These are phyloP conservation scores for Asteroscopus sphinx DNA, from an alignment of 2,888 invertebrate species.

Conservation along the genomic window DNA sequence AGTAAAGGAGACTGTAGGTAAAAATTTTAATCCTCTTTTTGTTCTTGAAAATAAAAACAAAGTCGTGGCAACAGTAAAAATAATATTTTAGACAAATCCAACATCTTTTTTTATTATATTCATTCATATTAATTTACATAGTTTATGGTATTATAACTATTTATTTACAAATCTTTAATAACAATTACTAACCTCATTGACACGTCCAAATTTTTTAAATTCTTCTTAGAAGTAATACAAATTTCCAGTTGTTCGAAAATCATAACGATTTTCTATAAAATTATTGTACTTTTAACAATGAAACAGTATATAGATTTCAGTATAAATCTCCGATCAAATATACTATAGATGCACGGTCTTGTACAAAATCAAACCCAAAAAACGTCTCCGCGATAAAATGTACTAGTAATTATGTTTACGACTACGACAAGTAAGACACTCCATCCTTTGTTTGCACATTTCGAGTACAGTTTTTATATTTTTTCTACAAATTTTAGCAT, in stretches of 20 bases:
- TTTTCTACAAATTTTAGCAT: no score
- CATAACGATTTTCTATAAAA: slow-evolving; percentile 31
- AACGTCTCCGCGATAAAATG: no score
- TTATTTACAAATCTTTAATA: slow-evolving; percentile 68
- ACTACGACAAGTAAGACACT: no score
- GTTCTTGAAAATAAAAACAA: background rate
- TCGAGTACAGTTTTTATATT: no score
- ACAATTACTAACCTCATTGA: slow-evolving; percentile 50
- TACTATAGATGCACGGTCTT: no score
- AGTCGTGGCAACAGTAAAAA: slow-evolving; percentile 20
- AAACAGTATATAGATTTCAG: slow-evolving; percentile 37
- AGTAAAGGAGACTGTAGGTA: background rate
- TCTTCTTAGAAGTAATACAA: slow-evolving; percentile 35
- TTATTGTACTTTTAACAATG: slow-evolving; percentile 37
- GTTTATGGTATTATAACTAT: slow-evolving; percentile 62
- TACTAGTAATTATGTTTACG: no score
- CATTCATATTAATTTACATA: slow-evolving; percentile 66
- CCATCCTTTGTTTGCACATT: no score
- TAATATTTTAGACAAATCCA: slow-evolving; percentile 65
- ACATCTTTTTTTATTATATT: slow-evolving; percentile 75
- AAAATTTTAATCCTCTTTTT: background rate
- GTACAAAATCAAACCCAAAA: no score
- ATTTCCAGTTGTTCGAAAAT: slow-evolving; percentile 22
- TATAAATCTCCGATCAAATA: no score
- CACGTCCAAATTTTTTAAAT: slow-evolving; percentile 52